Evolutionary conservation across 2,888 invertebrate species (phyloP), one percentile per base, ranked within the genome.

Genomic region (Ectobius pallidus): DNA sequence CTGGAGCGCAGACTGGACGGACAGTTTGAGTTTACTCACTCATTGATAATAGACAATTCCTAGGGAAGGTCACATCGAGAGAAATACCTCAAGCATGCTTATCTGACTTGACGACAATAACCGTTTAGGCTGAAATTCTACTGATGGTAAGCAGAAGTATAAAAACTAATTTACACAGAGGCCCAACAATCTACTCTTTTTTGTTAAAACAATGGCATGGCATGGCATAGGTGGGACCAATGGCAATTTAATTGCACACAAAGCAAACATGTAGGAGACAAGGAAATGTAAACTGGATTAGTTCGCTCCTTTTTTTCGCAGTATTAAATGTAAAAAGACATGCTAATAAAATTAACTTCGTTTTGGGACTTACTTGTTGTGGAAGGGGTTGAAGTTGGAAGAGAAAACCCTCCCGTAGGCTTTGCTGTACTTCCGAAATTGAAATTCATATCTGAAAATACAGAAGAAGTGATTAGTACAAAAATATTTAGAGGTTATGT

Each of bases 341-440:
- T 3, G 3, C n/a, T 18, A 18, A 20, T 18, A 18, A 4, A 1
- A 49, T 49, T 49, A 4, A 20, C 20, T 18, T 2, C 18, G 20
- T 20, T 22, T 2, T 18, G 2, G 1, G 7, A 2, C 58, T 58
- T n/a, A 58, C 58, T 30, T 2, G 58, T 58, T 58, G 58, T 16
- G 16, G 58, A 1, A 11, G 32, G 30, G 11, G 58, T 25, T 16
- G 58, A 30, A n/a, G 2, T 58, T 16, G 30, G 30, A 27, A 58
- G 16, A 16, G 30, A 30, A 30, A 58, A 58, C 14, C 58, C 30
- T 30, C 58, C 58, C n/a, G 30, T 11, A n/a, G 32, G 3, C 27
- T 58, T 58, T 30, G 30, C 11, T n/a, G 58, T 30, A 30, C 58
- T 58, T 58, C 58, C 58, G 11, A 58, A 58, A n/a, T 25, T 58